Conservation (phyloP, 2,888 invertebrate species). For the Drosophila sordidula region DNA sequence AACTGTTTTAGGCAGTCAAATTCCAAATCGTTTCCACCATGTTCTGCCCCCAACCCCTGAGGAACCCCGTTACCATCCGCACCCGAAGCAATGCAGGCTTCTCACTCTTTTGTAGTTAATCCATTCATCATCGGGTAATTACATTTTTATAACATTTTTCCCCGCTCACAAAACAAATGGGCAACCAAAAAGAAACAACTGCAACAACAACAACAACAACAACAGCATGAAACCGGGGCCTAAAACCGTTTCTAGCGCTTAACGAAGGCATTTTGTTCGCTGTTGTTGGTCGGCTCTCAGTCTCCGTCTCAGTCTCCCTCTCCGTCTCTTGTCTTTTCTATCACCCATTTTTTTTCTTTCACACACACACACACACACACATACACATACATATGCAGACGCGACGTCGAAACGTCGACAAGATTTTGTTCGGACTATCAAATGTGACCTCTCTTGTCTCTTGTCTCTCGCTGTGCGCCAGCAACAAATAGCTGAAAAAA, state of each 20-base stretch:
- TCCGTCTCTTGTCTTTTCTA: constrained; percentile 48
- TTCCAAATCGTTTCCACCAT: constrained; percentile 55
- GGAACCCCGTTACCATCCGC: constrained; percentile 47
- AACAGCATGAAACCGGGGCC: constrained; percentile 49
- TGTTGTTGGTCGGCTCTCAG: constrained; percentile 59
- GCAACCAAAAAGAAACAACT: constrained; percentile 58
- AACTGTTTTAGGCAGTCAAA: constrained; percentile 55
- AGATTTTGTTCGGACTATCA: constrained; percentile 75
- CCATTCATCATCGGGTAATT: constrained; percentile 81
- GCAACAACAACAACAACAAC: constrained; percentile 42
- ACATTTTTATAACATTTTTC: constrained; percentile 80
- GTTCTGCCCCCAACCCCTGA: constrained; percentile 24
- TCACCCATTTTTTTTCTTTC: constrained; percentile 65
- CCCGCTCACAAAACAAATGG: constrained; percentile 74
- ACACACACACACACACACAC: constrained; percentile 20
- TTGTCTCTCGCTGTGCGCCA: constrained; percentile 41
- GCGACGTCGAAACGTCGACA: constrained; percentile 60
- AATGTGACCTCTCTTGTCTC: constrained; percentile 74
- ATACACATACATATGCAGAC: constrained; percentile 16
- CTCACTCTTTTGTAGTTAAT: constrained; percentile 77
- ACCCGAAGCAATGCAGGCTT: constrained; percentile 71
- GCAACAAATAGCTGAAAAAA: constrained; percentile 46
- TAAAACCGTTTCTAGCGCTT: constrained; percentile 72
- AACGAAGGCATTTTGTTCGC: constrained; percentile 79
- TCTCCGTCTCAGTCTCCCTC: constrained; percentile 28